Evolutionary conservation across 2,113 vertebrate species (phyloP), one percentile per base, ranked within the genome.

Genomic region (Probosciger aterrimus): DNA sequence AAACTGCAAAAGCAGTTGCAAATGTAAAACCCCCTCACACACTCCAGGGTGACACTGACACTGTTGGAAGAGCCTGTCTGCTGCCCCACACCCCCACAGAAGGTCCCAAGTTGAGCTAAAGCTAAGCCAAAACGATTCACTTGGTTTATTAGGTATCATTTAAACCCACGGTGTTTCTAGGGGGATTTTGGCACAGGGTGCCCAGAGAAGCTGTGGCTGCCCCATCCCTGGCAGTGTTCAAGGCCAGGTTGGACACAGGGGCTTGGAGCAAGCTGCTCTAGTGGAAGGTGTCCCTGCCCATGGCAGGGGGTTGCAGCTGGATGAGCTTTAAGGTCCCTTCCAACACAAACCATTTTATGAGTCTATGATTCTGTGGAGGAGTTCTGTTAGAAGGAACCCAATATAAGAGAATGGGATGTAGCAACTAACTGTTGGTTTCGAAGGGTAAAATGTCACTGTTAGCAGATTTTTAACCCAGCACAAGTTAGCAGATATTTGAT

Each of bases 401-500:
- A 1, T 75, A 71, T 49, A 49, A 44, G 43, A 68, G 44, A 79
- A 60, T 0, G 6, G 47, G 44, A 49, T 41, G 55, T 49, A 79
- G 49, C 60, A 83, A 52, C 50, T 13, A 20, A 37, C 37, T 39
- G 16, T 78, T 96, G 80, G 57, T 55, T 92, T 92, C 84, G 86
- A 94, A 96, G 70, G 76, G 57, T 79, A 84, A 86, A 91, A 95
- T 86, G 63, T 79, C 80, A 87, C 62, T 13, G 47, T 46, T 46
- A 80, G 69, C 69, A 44, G 80, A 73, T 84, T 94, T 96, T 87
- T 82, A 94, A 74, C 62, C 68, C 57, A 46, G 43, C 37, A 41
- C 80, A 79, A 88, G 91, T 92, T 84, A 95, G 86, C 80, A 94
- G 90, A 76, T 79, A 90, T 86, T 94, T 65, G 12, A 92, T 91